Conservation (phyloP, 2,113 vertebrate species). For the Elephas maximus region DNA sequence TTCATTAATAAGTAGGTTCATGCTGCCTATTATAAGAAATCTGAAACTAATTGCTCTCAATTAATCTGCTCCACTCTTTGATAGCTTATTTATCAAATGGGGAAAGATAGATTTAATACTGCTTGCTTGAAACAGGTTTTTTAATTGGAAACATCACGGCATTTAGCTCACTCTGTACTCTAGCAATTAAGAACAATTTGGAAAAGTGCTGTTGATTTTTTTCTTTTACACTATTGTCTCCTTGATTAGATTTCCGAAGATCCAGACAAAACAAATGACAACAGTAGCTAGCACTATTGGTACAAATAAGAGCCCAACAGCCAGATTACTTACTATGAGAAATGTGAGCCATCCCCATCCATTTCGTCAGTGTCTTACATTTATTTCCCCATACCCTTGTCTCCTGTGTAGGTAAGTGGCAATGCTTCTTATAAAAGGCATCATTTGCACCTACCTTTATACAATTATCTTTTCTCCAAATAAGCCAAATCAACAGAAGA, state of each 20-base stretch:
- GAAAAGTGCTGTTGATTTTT: slow-evolving; percentile 88
- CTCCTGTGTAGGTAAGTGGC: slow-evolving; percentile 83
- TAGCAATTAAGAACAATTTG: slow-evolving; percentile 97
- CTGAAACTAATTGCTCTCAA: slow-evolving; percentile 91
- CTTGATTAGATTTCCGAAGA: slow-evolving; percentile 95
- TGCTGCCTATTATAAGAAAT: slow-evolving; percentile 88
- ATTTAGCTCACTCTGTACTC: slow-evolving; percentile 90
- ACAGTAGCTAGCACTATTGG: slow-evolving; percentile 89
- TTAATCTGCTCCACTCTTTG: slow-evolving; percentile 92
- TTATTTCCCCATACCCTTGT: slow-evolving; percentile 87
- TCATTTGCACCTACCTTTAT: slow-evolving; percentile 82
- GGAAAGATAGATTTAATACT: slow-evolving; percentile 93
- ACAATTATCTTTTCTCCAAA: slow-evolving; percentile 91
- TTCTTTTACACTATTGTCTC: slow-evolving; percentile 90
- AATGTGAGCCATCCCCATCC: slow-evolving; percentile 89
- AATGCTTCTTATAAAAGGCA: slow-evolving; percentile 90
- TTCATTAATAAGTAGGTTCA: slow-evolving; percentile 86
- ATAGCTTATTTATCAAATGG: slow-evolving; percentile 95
- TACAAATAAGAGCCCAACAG: slow-evolving; percentile 90
- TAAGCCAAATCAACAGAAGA: slow-evolving; percentile 94
- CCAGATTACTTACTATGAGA: slow-evolving; percentile 91
- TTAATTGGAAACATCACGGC: slow-evolving; percentile 93
- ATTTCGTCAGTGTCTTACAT: slow-evolving; percentile 86
- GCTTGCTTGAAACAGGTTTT: slow-evolving; percentile 90
- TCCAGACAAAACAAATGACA: slow-evolving; percentile 94